These are phyloP conservation scores for Cepphus grylle DNA, from an alignment of 2,113 vertebrate species.

Conservation along the genomic window DNA sequence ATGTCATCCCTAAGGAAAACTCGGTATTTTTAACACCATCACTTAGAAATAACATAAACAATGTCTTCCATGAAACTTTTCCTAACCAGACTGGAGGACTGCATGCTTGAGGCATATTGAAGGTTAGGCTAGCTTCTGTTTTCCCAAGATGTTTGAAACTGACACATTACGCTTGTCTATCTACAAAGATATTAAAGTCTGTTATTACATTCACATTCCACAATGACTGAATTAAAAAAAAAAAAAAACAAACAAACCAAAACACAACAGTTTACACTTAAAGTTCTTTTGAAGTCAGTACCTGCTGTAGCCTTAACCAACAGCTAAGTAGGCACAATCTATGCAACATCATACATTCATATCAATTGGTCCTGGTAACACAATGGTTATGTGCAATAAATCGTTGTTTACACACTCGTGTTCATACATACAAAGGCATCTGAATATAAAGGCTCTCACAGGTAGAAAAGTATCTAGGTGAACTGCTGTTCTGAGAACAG, in stretches of 20 bases:
- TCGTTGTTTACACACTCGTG: background rate
- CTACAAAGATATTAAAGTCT: slow-evolving; percentile 22
- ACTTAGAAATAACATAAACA: background rate
- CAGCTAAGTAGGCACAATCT: slow-evolving; percentile 6
- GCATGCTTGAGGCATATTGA: background rate
- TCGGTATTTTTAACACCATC: background rate
- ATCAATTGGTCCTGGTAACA: background rate
- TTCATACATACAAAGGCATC: background rate
- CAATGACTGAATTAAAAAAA: background rate
- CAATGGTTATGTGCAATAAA: background rate
- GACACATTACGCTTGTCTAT: background rate
- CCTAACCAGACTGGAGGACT: background rate
- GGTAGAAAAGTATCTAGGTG: background rate
- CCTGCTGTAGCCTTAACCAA: background rate
- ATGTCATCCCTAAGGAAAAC: background rate
- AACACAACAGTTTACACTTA: background rate
- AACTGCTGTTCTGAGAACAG: slow-evolving; percentile 26
- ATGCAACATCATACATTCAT: background rate
- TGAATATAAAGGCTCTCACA: background rate
- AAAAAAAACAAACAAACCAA: background rate
- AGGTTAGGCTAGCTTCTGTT: background rate
- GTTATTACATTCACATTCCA: slow-evolving; percentile 20
- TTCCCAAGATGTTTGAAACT: background rate
- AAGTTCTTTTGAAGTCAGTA: slow-evolving; percentile 15
- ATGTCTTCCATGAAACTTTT: background rate